Percentiles rank a stretch among this genome's conserved stretches.
Conservation (phyloP, 2,113 vertebrate genomes). For the Nanorana parkeri region DNA sequence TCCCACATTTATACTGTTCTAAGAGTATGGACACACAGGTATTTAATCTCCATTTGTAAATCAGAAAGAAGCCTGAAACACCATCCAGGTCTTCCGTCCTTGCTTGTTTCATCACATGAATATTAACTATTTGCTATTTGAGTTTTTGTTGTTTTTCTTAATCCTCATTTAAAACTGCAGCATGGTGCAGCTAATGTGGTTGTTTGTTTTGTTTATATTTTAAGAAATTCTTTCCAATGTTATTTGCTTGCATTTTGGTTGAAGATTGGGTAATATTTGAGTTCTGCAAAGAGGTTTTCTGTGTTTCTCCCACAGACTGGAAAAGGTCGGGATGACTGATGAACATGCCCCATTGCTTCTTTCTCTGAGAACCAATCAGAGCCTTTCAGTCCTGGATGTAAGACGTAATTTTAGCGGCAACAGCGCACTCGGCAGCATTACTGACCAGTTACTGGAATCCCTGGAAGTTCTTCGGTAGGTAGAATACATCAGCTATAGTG, state of each 20-base stretch:
- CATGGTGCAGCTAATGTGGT: too few relatives aligned
- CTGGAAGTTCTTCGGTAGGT: not conserved
- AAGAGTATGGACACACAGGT: too few relatives aligned
- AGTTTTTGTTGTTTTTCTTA: too few relatives aligned
- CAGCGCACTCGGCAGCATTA: not conserved
- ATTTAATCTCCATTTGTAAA: too few relatives aligned
- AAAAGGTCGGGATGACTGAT: not conserved
- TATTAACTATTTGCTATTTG: too few relatives aligned
- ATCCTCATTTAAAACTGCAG: too few relatives aligned
- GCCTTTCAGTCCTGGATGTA: not conserved
- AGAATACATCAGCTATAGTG: too few relatives aligned
- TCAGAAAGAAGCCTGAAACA: too few relatives aligned
- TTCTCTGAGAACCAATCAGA: not conserved
- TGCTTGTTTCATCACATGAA: too few relatives aligned
- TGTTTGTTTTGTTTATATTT: too few relatives aligned
- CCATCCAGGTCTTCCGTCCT: too few relatives aligned
- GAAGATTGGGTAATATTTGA: not conserved
- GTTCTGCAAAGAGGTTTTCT: not conserved
- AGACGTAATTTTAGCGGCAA: not conserved
- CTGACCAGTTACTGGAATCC: not conserved
- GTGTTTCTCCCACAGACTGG: not conserved
- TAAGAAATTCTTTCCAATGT: not conserved
- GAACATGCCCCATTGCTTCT: not conserved
- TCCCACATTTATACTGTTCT: too few relatives aligned
- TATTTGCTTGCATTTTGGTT: not conserved